Evolutionary conservation across 92 coral and sea anemone species (phyloP).

Genomic region (Montipora capitata): DNA sequence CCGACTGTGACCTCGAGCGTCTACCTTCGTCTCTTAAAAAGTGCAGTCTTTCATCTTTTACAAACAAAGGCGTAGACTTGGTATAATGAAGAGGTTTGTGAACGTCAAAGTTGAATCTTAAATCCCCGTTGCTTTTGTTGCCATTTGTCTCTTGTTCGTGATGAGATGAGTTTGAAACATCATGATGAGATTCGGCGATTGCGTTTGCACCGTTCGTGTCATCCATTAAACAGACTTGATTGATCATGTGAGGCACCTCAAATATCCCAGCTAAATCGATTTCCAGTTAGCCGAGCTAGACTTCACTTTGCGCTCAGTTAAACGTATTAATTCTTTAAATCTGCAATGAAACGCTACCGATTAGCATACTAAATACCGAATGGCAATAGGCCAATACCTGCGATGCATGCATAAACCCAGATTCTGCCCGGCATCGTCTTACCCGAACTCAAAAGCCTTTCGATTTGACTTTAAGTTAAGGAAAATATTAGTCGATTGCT

Average conservation of each 20-base stretch:
- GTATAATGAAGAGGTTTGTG: slow-evolving; percentile 8
- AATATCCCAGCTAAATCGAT: neutral
- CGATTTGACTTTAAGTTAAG: too few relatives aligned
- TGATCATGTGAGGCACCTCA: neutral
- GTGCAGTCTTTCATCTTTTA: slow-evolving; percentile 1
- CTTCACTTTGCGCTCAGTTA: neutral
- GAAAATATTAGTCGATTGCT: neutral
- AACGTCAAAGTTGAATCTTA: slow-evolving; percentile 19
- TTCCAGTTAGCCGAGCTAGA: neutral
- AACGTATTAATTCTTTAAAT: too few relatives aligned
- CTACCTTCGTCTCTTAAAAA: slow-evolving; percentile 50
- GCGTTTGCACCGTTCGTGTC: neutral
- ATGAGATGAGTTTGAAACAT: neutral
- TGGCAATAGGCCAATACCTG: neutral
- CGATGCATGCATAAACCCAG: neutral
- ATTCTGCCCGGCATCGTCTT: neutral
- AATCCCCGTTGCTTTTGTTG: neutral
- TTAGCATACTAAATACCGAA: neutral
- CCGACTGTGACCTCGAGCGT: slow-evolving; percentile 77
- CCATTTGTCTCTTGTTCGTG: neutral
- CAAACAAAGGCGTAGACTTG: slow-evolving; percentile 21
- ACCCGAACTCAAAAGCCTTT: neutral
- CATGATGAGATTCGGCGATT: neutral
- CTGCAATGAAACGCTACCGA: slow-evolving; percentile 18
- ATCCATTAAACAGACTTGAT: neutral